Conservation (phyloP, 2,888 invertebrate genomes). For the Pristionchus japonicus region DNA sequence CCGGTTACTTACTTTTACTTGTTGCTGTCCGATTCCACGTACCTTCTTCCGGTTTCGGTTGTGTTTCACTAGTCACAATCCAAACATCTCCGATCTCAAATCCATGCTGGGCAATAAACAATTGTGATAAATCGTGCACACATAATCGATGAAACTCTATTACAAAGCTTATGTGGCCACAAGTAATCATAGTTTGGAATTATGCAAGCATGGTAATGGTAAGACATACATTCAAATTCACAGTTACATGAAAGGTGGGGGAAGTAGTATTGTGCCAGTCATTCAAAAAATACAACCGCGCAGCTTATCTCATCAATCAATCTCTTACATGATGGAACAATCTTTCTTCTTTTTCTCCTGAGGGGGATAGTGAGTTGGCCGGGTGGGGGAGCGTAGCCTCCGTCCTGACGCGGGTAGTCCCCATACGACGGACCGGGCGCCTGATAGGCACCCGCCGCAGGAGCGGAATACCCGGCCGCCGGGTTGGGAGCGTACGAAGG, state of each 20-base stretch:
- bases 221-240: not conserved
- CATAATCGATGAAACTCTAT: too few relatives aligned
- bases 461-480: slow-evolving; percentile 30
- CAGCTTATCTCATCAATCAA: not conserved
- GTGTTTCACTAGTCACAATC: too few relatives aligned
- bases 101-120: too few relatives aligned
- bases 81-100: too few relatives aligned
- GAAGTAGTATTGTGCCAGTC: not conserved
- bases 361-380: slow-evolving; percentile 68
- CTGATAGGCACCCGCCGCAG: not conserved
- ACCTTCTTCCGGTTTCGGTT: too few relatives aligned
- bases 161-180: slow-evolving; percentile 22
- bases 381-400: slow-evolving; percentile 41
- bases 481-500: slow-evolving; percentile 60
- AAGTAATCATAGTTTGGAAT: not conserved
- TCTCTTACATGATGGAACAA: slow-evolving; percentile 53
- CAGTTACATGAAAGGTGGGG: not conserved
- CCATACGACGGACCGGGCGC: slow-evolving; percentile 1
- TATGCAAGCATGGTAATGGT: not conserved
- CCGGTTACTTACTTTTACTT: too few relatives aligned
- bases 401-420: slow-evolving; percentile 45
- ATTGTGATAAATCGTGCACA: too few relatives aligned
- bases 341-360: slow-evolving; percentile 69
- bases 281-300: slow-evolving; percentile 2
- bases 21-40: too few relatives aligned